Percentiles rank a stretch among this genome's conserved stretches.
phyloP scores from a whole-genome alignment of 2,888 invertebrate genomes.

The Phasia obesa region DNA sequence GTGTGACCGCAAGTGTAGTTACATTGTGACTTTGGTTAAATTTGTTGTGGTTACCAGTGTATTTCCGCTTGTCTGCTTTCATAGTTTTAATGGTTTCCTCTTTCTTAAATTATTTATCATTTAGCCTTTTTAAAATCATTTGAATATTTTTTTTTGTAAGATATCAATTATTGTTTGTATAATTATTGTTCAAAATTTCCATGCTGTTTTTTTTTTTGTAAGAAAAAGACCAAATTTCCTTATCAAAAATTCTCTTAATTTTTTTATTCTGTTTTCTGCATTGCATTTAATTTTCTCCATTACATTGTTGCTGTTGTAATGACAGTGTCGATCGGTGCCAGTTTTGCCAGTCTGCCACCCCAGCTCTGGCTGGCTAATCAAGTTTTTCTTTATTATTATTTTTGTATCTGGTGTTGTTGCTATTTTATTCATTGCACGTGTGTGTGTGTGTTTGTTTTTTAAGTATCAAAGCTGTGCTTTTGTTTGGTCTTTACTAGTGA shows the following conservation, averaged over 20 bases:
- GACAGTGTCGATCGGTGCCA: constrained; percentile 62
- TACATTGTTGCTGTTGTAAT: constrained; percentile 47
- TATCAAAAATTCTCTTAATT: constrained; percentile 17
- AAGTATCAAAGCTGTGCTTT: constrained; percentile 66
- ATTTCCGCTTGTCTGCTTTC: too few species aligned
- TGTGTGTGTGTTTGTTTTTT: constrained; percentile 11
- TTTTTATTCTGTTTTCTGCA: background rate
- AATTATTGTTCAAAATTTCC: too few species aligned
- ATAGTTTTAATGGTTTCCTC: too few species aligned
- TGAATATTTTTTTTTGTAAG: too few species aligned
- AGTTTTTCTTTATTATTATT: constrained; percentile 72
- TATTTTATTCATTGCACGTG: constrained; percentile 32
- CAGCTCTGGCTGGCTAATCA: constrained; percentile 61
- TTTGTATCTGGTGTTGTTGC: constrained; percentile 69
- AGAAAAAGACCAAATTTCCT: constrained; percentile 7
- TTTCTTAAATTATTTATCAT: too few species aligned
- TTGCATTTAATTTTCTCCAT: constrained; percentile 8
- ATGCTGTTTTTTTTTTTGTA: background rate
- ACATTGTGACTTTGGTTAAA: too few species aligned
- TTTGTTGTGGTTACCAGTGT: too few species aligned
- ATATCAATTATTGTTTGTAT: too few species aligned
- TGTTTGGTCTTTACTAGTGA: constrained; percentile 63
- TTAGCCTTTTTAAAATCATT: too few species aligned
- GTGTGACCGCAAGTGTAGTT: too few species aligned
- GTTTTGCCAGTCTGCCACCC: constrained; percentile 72